Percentiles rank a stretch among this genome's conserved stretches.
phyloP scores from a whole-genome alignment of 2,888 invertebrate species.

The Tricholauxania praeusta region DNA sequence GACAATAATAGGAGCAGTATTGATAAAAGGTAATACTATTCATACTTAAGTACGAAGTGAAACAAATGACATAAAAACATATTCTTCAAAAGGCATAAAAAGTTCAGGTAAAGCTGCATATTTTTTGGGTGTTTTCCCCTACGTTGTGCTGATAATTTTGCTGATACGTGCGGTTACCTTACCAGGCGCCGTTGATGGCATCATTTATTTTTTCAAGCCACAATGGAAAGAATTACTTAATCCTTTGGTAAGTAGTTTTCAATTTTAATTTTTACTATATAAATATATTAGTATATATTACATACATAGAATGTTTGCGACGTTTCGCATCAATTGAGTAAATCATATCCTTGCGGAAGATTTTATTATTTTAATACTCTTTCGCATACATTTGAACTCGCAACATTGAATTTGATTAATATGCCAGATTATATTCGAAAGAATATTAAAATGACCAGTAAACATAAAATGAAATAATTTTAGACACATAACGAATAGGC shows the following conservation, averaged over 20 bases:
- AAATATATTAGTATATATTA: too few species aligned
- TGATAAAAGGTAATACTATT: slow-evolving; percentile 63
- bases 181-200: slow-evolving; percentile 74
- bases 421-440: too few species aligned
- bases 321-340: too few species aligned
- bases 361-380: too few species aligned
- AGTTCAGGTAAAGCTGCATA: slow-evolving; percentile 77
- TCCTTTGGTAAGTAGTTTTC: slow-evolving; percentile 54
- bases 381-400: too few species aligned
- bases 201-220: slow-evolving; percentile 75
- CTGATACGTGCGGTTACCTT: slow-evolving; percentile 73
- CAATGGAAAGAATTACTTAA: slow-evolving; percentile 71
- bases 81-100: slow-evolving; percentile 67
- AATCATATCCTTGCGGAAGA: too few species aligned
- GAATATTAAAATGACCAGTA: too few species aligned
- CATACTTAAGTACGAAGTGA: neutral
- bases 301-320: too few species aligned
- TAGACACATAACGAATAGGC: too few species aligned
- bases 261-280: neutral
- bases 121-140: slow-evolving; percentile 78
- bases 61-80: neutral
- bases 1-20: slow-evolving; percentile 70
- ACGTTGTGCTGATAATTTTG: slow-evolving; percentile 73
- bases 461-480: too few species aligned
- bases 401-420: too few species aligned